Percentiles rank a stretch among this genome's conserved stretches.
phyloP scores from a whole-genome alignment of 2,888 invertebrate genomes.

The Opisthograptis luteolata region DNA sequence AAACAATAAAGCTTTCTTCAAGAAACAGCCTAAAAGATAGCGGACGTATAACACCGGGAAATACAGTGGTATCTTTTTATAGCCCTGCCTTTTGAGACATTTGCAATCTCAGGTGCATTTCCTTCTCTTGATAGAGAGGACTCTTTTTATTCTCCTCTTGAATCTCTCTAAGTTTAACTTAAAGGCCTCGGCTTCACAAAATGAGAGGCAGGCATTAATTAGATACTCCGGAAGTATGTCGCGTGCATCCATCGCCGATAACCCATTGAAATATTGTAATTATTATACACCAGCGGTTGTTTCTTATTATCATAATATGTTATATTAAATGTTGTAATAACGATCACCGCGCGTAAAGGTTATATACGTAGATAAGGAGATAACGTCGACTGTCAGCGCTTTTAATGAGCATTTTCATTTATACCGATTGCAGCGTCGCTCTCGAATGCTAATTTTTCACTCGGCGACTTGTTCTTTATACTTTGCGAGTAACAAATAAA shows the following conservation, averaged over 20 bases:
- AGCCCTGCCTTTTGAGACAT: no score
- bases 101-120: no score
- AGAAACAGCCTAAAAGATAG: no score
- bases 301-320: slow-evolving; percentile 80
- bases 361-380: slow-evolving; percentile 72
- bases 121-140: no score
- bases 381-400: slow-evolving; percentile 65
- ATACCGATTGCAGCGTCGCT: slow-evolving; percentile 45
- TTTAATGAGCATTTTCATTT: slow-evolving; percentile 63
- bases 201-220: slow-evolving; percentile 68
- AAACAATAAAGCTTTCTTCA: no score
- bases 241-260: slow-evolving; percentile 78
- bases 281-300: slow-evolving; percentile 73
- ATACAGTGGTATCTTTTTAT: no score
- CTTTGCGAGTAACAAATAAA: slow-evolving; percentile 60
- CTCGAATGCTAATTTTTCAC: slow-evolving; percentile 62
- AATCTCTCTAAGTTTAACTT: no score
- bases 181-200: slow-evolving; percentile 63
- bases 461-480: slow-evolving; percentile 58
- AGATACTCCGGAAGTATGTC: slow-evolving; percentile 78
- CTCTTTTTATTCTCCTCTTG: no score
- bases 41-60: no score
- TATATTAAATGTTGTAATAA: slow-evolving; percentile 81
- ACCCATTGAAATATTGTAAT: slow-evolving; percentile 82
- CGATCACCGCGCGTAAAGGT: slow-evolving; percentile 72